Conservation (phyloP, 2,797 vertebrate genomes). For the Myotis findleyi region DNA sequence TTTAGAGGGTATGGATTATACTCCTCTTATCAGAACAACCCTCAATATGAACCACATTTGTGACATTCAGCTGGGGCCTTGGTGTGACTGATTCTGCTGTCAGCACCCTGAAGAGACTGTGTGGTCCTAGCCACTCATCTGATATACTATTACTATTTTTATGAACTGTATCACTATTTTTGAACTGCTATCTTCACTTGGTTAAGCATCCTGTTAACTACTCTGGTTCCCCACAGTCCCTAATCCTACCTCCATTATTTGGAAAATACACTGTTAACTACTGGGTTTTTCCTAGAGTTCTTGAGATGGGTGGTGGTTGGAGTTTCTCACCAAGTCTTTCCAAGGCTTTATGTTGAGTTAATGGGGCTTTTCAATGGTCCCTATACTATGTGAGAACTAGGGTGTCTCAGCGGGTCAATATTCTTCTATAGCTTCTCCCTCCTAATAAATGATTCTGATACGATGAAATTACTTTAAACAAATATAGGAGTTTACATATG, state of each 20-base stretch:
- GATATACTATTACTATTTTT: neutral
- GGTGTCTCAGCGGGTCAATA: neutral
- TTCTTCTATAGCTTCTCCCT: neutral
- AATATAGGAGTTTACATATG: constrained; percentile 35
- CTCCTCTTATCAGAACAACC: neutral
- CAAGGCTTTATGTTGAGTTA: constrained; percentile 9
- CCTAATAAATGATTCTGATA: constrained; percentile 18
- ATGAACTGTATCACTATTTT: neutral
- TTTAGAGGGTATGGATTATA: neutral
- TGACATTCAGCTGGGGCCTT: neutral
- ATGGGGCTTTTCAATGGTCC: neutral
- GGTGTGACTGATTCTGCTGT: neutral
- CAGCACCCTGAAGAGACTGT: neutral
- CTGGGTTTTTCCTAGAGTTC: constrained; percentile 21
- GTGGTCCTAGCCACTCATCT: neutral
- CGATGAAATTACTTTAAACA: constrained; percentile 6
- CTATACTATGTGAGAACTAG: neutral
- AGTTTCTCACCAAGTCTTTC: constrained; percentile 39
- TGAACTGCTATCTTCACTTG: constrained; percentile 33
- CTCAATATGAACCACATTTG: neutral
- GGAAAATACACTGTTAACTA: neutral
- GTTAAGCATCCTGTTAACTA: constrained; percentile 11
- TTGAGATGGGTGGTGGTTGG: neutral
- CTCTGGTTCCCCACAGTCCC: neutral
- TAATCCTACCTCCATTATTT: constrained; percentile 5